Evolutionary conservation across 2,113 vertebrate genomes (phyloP).

Genomic region (Stegostoma tigrinum): DNA sequence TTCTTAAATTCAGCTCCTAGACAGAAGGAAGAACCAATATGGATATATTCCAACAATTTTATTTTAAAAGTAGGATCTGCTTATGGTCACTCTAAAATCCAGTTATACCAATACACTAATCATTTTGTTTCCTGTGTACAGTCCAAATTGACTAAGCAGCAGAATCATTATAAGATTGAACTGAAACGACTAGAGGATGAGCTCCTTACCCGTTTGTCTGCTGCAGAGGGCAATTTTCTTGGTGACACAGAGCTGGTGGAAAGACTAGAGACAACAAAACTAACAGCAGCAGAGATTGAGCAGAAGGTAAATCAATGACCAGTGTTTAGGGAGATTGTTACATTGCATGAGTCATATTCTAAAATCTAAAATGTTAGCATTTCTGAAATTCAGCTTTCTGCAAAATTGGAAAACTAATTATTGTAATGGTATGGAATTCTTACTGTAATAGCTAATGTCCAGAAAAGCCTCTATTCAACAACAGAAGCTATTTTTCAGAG

Average conservation of each 20-base stretch:
- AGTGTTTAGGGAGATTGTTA: not conserved
- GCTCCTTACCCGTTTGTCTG: conserved; percentile 63
- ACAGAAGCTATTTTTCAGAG: not conserved
- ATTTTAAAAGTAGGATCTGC: not conserved
- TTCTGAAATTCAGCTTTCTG: not conserved
- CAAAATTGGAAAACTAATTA: not conserved
- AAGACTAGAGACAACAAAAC: conserved; percentile 65
- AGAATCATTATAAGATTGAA: conserved; percentile 69
- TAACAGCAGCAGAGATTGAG: conserved; percentile 61
- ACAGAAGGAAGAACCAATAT: not conserved
- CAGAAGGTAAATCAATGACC: conserved; percentile 51
- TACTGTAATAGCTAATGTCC: no score
- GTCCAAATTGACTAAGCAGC: conserved; percentile 64
- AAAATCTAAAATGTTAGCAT: not conserved
- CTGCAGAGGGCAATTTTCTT: conserved; percentile 63
- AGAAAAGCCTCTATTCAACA: not conserved
- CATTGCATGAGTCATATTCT: not conserved
- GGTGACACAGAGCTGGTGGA: conserved; percentile 64
- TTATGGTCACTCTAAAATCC: not conserved
- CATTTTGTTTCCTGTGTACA: conserved; percentile 38
- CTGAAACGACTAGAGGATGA: conserved; percentile 67
- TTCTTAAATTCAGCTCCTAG: not conserved
- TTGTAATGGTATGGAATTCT: not conserved
- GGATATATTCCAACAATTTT: not conserved
- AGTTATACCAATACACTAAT: not conserved